A percentile compares a stretch with the other conserved stretches of the same genome.
phyloP scores from a whole-genome alignment of 2,797 vertebrate genomes.

The Pipistrellus kuhlii region DNA sequence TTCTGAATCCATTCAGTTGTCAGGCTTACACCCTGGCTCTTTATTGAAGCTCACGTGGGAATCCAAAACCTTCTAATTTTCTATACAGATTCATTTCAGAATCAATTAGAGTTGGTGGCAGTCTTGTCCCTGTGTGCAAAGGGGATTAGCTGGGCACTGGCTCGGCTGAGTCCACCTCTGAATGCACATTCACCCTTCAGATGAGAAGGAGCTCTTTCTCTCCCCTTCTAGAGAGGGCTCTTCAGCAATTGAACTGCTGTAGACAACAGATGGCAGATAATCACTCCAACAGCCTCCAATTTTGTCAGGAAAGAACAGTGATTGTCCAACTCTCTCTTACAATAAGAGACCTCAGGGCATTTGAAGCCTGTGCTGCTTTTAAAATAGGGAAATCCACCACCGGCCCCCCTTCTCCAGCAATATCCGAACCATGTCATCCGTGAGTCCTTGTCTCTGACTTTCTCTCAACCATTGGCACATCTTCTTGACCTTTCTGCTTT shows the following conservation, averaged over 20 bases:
- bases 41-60: conserved; percentile 90
- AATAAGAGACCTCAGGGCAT: conserved; percentile 60
- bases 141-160: conserved; percentile 93
- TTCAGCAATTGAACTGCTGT: conserved; percentile 86
- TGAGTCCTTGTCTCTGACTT: conserved; percentile 39
- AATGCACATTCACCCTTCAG: conserved; percentile 88
- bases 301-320: conserved; percentile 83
- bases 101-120: conserved; percentile 95
- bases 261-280: conserved; percentile 94
- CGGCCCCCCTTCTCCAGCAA: rapidly evolving
- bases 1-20: conserved; percentile 89
- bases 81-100: conserved; percentile 92
- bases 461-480: neutral
- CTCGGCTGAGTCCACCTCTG: conserved; percentile 89
- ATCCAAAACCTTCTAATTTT: conserved; percentile 92
- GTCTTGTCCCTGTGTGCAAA: conserved; percentile 91
- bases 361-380: conserved; percentile 62
- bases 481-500: neutral
- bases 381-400: conserved; percentile 67
- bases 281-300: conserved; percentile 85
- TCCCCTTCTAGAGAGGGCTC: conserved; percentile 85
- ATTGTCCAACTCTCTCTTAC: conserved; percentile 67
- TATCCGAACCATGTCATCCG: neutral
- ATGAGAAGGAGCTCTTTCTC: conserved; percentile 87
- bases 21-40: conserved; percentile 89